Evolutionary conservation across 2,797 vertebrate species (phyloP).

Genomic region (Threskiornis aethiopicus): DNA sequence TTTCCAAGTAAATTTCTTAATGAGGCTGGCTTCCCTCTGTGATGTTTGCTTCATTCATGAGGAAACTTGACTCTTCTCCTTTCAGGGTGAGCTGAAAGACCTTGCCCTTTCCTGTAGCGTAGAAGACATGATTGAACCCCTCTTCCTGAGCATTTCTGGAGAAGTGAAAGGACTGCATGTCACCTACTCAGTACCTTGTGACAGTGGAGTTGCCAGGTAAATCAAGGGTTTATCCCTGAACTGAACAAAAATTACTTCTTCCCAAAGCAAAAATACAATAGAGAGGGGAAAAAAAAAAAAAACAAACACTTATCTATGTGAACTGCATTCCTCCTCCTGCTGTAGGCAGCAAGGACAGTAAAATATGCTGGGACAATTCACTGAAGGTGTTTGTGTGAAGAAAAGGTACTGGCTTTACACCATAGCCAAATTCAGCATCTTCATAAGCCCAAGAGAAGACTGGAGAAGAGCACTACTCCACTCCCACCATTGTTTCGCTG

Average conservation of each 20-base stretch:
- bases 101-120: slow-evolving; percentile 83
- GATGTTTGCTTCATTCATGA: background rate
- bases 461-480: background rate
- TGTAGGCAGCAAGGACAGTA: background rate
- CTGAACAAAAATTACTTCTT: background rate
- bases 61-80: background rate
- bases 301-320: background rate
- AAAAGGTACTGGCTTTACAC: background rate
- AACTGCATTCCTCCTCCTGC: background rate
- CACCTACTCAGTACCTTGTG: slow-evolving; percentile 73
- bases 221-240: background rate
- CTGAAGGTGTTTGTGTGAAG: background rate
- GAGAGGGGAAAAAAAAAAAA: fast-evolving
- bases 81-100: slow-evolving; percentile 81
- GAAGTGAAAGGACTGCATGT: slow-evolving; percentile 81
- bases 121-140: slow-evolving; percentile 82
- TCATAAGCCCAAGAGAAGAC: background rate
- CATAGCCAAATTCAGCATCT: background rate
- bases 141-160: slow-evolving; percentile 80
- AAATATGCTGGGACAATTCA: background rate
- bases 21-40: background rate
- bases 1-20: background rate
- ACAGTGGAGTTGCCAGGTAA: slow-evolving; percentile 32
- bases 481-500: background rate
- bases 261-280: background rate